A percentile compares a stretch with the other conserved stretches of the same genome.
phyloP scores from a whole-genome alignment of 2,113 vertebrate genomes.

The Brachyhypopomus occidentalis region DNA sequence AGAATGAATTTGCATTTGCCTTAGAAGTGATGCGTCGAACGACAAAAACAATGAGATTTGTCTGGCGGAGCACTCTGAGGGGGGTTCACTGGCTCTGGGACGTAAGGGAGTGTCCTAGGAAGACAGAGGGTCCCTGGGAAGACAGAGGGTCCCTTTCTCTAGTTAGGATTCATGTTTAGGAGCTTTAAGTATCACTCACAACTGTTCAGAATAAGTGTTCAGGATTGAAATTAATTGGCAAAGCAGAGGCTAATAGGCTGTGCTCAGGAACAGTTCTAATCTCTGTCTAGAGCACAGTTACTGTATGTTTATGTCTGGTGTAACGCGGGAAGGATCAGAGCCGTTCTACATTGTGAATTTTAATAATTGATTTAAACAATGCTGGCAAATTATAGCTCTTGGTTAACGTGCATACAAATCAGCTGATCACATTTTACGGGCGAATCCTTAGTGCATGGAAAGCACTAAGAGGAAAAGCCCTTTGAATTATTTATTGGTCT shows the following conservation, averaged over 20 bases:
- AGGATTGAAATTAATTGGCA: slow-evolving; percentile 2
- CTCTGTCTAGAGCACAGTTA: neutral
- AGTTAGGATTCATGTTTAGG: neutral
- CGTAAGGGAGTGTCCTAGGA: no score
- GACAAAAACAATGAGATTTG: slow-evolving; percentile 4
- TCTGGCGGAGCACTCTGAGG: slow-evolving; percentile 17
- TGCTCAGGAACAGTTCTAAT: neutral
- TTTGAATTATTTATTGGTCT: neutral
- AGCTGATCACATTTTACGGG: slow-evolving; percentile 1
- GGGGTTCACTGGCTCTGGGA: neutral
- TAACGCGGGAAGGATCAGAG: slow-evolving; percentile 17
- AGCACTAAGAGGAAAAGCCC: neutral
- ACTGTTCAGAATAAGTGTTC: neutral
- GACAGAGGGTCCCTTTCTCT: no score
- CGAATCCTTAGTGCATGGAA: neutral
- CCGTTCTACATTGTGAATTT: slow-evolving; percentile 12
- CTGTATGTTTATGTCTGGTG: slow-evolving; percentile 8
- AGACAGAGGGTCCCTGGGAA: no score
- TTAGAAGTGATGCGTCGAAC: slow-evolving; percentile 1
- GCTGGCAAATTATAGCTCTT: slow-evolving; percentile 31
- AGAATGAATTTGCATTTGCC: slow-evolving; percentile 5
- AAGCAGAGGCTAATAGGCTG: neutral
- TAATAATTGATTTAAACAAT: slow-evolving; percentile 38
- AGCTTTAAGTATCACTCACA: neutral
- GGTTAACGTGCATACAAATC: slow-evolving; percentile 37